Conservation (phyloP, 2,113 vertebrate genomes). For the Chamaetylas fuelleborni region DNA sequence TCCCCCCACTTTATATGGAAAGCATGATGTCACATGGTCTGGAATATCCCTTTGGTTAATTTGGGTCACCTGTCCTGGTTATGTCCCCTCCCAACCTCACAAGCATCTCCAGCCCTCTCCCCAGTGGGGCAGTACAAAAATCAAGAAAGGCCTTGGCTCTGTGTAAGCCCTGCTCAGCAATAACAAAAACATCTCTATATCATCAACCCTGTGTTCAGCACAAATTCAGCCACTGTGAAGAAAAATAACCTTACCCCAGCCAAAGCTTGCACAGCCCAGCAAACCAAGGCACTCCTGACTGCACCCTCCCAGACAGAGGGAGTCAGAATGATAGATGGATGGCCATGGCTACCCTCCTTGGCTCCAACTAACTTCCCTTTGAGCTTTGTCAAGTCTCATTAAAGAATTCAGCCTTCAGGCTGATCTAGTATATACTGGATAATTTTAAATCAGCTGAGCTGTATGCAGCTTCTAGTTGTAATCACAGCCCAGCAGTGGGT, state of each 20-base stretch:
- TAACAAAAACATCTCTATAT: not conserved
- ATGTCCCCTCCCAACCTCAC: not conserved
- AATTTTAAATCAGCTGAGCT: not conserved
- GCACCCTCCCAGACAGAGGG: not conserved
- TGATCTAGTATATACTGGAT: not conserved
- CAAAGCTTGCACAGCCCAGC: not conserved
- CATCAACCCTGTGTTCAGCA: not conserved
- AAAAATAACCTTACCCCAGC: not conserved
- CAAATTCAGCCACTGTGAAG: not conserved
- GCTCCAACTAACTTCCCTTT: not conserved
- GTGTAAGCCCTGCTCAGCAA: not conserved
- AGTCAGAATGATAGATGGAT: not conserved
- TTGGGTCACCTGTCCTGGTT: not conserved
- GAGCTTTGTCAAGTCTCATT: not conserved
- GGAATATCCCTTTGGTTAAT: not conserved
- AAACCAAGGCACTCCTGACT: not conserved
- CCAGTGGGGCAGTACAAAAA: fast-evolving
- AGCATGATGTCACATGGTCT: not conserved
- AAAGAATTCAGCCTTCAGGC: not conserved
- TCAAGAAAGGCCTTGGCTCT: not conserved
- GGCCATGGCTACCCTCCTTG: not conserved
- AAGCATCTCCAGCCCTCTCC: not conserved
- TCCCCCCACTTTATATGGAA: fast-evolving
- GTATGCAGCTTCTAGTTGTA: not conserved
- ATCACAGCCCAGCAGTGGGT: not conserved